Conservation (phyloP, 2,113 vertebrate species). For the Oncorhynchus masou region DNA sequence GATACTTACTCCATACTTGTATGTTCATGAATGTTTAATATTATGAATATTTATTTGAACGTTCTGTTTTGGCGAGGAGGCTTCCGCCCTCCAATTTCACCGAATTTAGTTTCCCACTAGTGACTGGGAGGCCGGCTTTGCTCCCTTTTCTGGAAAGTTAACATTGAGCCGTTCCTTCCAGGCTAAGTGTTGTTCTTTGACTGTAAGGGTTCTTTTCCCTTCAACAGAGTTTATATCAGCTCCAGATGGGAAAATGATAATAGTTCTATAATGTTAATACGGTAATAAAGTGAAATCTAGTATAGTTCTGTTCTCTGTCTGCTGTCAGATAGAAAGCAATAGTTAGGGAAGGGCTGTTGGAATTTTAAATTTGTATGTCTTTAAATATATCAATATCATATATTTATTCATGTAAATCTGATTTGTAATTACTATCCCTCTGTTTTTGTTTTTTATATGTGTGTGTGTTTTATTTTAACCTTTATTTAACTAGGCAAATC, state of each 20-base stretch:
- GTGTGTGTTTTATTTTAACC: too few species aligned
- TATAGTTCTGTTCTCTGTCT: slow-evolving; percentile 5
- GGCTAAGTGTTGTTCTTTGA: slow-evolving; percentile 25
- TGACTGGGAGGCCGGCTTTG: too few species aligned
- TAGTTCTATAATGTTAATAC: slow-evolving; percentile 10
- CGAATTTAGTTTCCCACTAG: too few species aligned
- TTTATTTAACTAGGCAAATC: too few species aligned
- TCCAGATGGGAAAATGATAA: slow-evolving; percentile 33
- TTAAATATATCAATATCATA: not conserved
- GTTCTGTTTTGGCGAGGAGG: too few species aligned
- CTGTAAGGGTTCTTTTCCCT: slow-evolving; percentile 16
- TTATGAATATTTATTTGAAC: too few species aligned
- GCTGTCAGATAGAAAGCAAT: not conserved
- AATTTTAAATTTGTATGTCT: not conserved
- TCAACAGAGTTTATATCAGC: slow-evolving; percentile 8
- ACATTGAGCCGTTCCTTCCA: slow-evolving; percentile 15
- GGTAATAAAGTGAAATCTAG: slow-evolving; percentile 27
- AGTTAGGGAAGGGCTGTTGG: too few species aligned
- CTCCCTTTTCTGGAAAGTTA: too few species aligned
- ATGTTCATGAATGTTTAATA: too few species aligned
- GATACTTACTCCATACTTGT: too few species aligned
- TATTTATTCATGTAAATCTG: not conserved
- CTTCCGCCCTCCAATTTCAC: too few species aligned
- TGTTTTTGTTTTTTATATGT: too few species aligned
- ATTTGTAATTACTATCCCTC: not conserved